Evolutionary conservation across 2,797 vertebrate genomes (phyloP).

Genomic region (Erithacus rubecula): DNA sequence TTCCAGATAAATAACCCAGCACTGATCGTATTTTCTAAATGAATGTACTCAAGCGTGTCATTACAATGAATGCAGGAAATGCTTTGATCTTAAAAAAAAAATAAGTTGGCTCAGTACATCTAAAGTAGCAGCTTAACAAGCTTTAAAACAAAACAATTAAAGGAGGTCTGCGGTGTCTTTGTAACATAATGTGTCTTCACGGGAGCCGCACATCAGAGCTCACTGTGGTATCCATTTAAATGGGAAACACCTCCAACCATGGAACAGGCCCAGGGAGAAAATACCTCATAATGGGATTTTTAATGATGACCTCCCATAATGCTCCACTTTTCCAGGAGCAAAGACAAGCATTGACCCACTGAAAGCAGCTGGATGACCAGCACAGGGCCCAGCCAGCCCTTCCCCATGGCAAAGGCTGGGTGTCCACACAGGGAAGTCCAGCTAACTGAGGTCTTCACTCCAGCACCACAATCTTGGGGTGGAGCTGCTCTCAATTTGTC

Average conservation of each 20-base stretch:
- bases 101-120: neutral
- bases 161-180: neutral
- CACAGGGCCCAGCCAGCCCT: neutral
- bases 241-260: fast-evolving
- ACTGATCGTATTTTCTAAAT: neutral
- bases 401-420: neutral
- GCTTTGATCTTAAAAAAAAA: constrained; percentile 19
- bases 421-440: neutral
- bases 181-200: neutral
- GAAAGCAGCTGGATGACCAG: fast-evolving
- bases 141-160: constrained; percentile 44
- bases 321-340: fast-evolving
- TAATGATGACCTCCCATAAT: neutral
- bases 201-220: fast-evolving
- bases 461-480: fast-evolving
- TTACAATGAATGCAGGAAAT: neutral
- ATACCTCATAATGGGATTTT: neutral
- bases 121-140: constrained; percentile 28
- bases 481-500: neutral
- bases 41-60: neutral
- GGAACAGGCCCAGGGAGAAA: neutral
- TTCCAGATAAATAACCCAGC: neutral
- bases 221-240: fast-evolving
- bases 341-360: fast-evolving
- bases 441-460: fast-evolving